Evolutionary conservation across 2,888 invertebrate species (phyloP).

Genomic region (Pammene fasciana): DNA sequence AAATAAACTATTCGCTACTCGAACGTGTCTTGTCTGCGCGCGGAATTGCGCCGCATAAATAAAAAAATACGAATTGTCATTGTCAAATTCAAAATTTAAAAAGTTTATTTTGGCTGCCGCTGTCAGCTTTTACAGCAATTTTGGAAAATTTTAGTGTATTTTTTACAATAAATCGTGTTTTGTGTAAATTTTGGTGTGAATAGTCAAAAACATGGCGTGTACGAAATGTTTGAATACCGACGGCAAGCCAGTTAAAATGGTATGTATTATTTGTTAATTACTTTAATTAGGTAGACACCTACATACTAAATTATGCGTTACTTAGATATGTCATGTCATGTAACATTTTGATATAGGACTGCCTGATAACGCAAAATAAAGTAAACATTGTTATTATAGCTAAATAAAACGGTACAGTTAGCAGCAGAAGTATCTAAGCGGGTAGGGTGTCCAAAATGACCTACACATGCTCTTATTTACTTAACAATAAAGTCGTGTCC

Average conservation of each 20-base stretch:
- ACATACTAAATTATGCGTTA: too few species aligned
- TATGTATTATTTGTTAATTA: conserved; percentile 49
- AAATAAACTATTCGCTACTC: conserved; percentile 45
- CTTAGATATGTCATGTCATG: too few species aligned
- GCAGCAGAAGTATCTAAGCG: too few species aligned
- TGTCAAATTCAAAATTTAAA: conserved; percentile 25
- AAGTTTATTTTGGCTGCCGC: conserved; percentile 21
- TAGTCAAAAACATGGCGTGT: conserved; percentile 61
- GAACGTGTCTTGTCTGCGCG: conserved; percentile 24
- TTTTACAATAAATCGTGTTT: conserved; percentile 38
- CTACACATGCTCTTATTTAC: too few species aligned
- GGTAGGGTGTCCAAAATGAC: too few species aligned
- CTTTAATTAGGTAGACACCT: too few species aligned
- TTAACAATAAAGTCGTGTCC: too few species aligned
- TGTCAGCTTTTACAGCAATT: conserved; percentile 12
- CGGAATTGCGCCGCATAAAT: conserved; percentile 7
- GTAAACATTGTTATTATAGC: too few species aligned
- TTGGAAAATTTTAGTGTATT: conserved; percentile 42
- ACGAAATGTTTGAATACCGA: conserved; percentile 60
- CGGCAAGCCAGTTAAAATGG: conserved; percentile 63
- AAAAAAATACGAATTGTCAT: conserved; percentile 19
- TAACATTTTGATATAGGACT: too few species aligned
- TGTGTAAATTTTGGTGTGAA: conserved; percentile 43
- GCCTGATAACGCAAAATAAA: too few species aligned
- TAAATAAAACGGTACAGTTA: too few species aligned